Evolutionary conservation across 2,797 vertebrate genomes (phyloP).

Genomic region (Bucorvus abyssinicus): DNA sequence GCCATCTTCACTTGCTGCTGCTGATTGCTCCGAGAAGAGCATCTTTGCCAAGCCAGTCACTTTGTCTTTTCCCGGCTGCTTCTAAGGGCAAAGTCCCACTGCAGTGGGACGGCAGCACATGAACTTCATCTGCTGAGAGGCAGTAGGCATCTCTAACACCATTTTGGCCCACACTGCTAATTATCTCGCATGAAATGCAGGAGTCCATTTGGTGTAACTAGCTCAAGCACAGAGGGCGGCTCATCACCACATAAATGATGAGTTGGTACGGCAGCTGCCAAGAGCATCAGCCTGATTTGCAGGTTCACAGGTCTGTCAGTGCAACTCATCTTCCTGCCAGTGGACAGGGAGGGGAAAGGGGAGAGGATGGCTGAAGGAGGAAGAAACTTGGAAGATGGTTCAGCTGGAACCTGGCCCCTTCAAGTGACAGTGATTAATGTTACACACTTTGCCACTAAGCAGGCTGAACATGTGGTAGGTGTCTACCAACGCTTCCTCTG

Average conservation of each 20-base stretch:
- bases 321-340: background rate
- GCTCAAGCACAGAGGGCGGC: background rate
- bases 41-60: background rate
- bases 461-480: constrained; percentile 35
- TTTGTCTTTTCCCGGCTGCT: background rate
- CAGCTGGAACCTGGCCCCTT: background rate
- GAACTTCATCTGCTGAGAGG: background rate
- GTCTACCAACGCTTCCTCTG: constrained; percentile 2
- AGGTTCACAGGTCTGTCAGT: background rate
- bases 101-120: background rate
- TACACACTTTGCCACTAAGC: background rate
- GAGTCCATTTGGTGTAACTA: background rate
- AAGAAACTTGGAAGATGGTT: background rate
- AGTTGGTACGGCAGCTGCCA: background rate
- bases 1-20: background rate
- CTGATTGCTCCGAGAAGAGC: background rate
- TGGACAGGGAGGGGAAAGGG: background rate
- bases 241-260: background rate
- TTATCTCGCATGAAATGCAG: background rate
- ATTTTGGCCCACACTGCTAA: accelerated
- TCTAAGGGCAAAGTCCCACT: background rate
- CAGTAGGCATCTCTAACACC: background rate
- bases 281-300: background rate
- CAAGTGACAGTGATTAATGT: constrained; percentile 41
- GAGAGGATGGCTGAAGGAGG: background rate